Conservation (phyloP, 2,888 invertebrate genomes). For the Malthinus seriepunctatus region DNA sequence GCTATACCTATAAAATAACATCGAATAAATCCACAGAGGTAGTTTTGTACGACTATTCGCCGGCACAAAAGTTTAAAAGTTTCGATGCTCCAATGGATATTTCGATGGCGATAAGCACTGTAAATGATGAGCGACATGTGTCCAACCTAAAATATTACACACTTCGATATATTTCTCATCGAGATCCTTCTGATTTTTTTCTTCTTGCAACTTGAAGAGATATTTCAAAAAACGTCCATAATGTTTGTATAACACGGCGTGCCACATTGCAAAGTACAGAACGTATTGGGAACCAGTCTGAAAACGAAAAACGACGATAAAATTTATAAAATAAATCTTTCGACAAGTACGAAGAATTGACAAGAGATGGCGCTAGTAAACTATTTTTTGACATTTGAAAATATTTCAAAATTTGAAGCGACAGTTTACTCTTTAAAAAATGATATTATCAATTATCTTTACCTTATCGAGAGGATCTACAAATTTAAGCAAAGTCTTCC, state of each 20-base stretch:
- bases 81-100: slow-evolving; percentile 70
- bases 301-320: too few species aligned
- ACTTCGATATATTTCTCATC: slow-evolving; percentile 70
- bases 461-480: slow-evolving; percentile 83
- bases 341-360: too few species aligned
- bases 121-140: slow-evolving; percentile 63
- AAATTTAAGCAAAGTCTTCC: slow-evolving; percentile 78
- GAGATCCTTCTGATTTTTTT: slow-evolving; percentile 74
- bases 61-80: slow-evolving; percentile 65
- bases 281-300: slow-evolving; percentile 50
- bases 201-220: slow-evolving; percentile 76
- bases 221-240: slow-evolving; percentile 83
- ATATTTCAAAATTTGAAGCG: slow-evolving; percentile 23
- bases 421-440: too few species aligned
- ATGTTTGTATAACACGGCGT: slow-evolving; percentile 76
- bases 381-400: not conserved
- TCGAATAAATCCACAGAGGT: too few species aligned
- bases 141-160: slow-evolving; percentile 71
- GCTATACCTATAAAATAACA: too few species aligned
- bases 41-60: too few species aligned
- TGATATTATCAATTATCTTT: too few species aligned
- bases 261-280: slow-evolving; percentile 79
- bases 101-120: slow-evolving; percentile 65
- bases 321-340: too few species aligned
- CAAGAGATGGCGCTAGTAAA: too few species aligned